phyloP scores from a whole-genome alignment of 2,888 invertebrate genomes.

The Cerceris rybyensis region DNA sequence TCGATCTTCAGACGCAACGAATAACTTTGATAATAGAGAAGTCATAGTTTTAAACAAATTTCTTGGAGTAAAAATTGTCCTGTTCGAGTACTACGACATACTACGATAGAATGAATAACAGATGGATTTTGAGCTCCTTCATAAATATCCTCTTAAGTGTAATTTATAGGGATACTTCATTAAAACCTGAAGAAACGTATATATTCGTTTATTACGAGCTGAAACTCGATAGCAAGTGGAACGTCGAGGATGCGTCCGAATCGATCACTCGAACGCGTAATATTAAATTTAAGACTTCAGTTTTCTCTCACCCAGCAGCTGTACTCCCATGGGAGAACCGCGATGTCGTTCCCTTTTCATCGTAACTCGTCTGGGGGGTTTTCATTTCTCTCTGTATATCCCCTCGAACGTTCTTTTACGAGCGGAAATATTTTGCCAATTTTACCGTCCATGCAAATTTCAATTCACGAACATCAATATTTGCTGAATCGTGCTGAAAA shows the following conservation, averaged over 20 bases:
- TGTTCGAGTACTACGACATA: too few species aligned
- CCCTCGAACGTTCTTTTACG: conserved; percentile 55
- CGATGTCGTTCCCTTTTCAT: conserved; percentile 32
- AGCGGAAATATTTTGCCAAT: conserved; percentile 68
- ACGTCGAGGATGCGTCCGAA: conserved; percentile 25
- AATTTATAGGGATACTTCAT: background rate
- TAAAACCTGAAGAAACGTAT: background rate
- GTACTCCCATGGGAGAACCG: conserved; percentile 48
- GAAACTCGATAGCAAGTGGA: conserved; percentile 32
- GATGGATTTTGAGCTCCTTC: too few species aligned
- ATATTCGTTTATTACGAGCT: conserved; percentile 1
- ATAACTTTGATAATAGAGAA: too few species aligned
- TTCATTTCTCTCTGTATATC: conserved; percentile 32
- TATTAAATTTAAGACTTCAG: conserved; percentile 57
- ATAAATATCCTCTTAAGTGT: background rate
- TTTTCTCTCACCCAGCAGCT: conserved; percentile 40
- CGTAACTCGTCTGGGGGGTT: conserved; percentile 11
- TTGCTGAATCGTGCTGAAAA: conserved; percentile 65
- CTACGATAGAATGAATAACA: too few species aligned
- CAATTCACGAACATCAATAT: conserved; percentile 66
- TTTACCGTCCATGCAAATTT: conserved; percentile 66
- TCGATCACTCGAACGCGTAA: conserved; percentile 50
- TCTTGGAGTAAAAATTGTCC: too few species aligned
- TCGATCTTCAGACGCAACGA: too few species aligned
- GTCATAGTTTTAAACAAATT: too few species aligned